A percentile compares a stretch with the other conserved stretches of the same genome.
These are phyloP conservation scores for Hypotaenidia philippensis DNA, from an alignment of 2,797 vertebrate species.

Conservation along the genomic window DNA sequence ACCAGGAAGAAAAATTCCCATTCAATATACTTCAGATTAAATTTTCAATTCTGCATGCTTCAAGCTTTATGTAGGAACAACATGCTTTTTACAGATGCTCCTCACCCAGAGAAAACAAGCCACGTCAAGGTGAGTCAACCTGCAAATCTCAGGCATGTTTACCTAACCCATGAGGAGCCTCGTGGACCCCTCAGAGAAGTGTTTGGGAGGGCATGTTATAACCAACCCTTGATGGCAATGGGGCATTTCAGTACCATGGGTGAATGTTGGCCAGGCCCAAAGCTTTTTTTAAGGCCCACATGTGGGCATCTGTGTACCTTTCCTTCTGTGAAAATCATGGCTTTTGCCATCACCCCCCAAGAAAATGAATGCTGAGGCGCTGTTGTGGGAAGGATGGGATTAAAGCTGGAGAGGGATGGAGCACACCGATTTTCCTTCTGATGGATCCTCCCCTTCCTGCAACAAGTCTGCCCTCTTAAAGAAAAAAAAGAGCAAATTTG, in stretches of 20 bases:
- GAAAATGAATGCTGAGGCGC: not conserved
- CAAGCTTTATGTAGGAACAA: not conserved
- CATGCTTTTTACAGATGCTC: not conserved
- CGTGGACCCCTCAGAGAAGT: accelerated
- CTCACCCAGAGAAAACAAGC: not conserved
- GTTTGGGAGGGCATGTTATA: accelerated
- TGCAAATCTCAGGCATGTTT: not conserved
- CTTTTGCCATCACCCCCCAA: not conserved
- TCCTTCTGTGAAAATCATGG: not conserved
- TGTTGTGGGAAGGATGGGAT: not conserved
- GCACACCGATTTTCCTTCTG: not conserved
- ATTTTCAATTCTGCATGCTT: not conserved
- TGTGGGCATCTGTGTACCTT: not conserved
- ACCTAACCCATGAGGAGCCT: no score
- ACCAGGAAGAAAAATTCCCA: not conserved
- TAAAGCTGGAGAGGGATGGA: not conserved
- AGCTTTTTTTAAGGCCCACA: not conserved
- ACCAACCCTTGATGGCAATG: not conserved
- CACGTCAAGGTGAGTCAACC: not conserved
- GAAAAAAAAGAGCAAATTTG: not conserved
- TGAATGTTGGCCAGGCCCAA: not conserved
- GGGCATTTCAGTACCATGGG: accelerated
- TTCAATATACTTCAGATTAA: not conserved
- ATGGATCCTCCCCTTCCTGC: not conserved
- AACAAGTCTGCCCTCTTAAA: not conserved